Conservation (phyloP, 2,888 invertebrate species). For the Drosophila kanekoi region DNA sequence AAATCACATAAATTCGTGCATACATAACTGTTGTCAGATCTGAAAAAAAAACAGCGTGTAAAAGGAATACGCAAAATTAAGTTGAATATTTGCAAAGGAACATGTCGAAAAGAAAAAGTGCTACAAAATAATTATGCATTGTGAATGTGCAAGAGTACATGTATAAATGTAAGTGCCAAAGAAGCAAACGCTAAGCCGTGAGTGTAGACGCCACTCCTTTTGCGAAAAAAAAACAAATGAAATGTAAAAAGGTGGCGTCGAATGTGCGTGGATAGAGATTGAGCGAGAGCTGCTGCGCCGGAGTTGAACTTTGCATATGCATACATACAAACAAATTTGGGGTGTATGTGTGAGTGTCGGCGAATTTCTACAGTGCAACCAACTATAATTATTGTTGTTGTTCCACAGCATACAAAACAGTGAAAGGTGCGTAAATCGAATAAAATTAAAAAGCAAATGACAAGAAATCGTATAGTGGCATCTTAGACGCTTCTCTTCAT, state of each 20-base stretch:
- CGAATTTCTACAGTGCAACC: slow-evolving; percentile 24
- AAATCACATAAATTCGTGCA: slow-evolving; percentile 1
- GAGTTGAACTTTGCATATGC: slow-evolving; percentile 61
- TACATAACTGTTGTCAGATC: slow-evolving; percentile 27
- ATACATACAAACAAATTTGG: slow-evolving; percentile 38
- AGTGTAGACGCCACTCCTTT: slow-evolving; percentile 70
- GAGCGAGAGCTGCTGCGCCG: slow-evolving; percentile 59
- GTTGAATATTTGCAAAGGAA: slow-evolving; percentile 35
- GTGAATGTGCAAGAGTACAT: slow-evolving; percentile 18
- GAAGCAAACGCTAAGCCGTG: slow-evolving; percentile 28
- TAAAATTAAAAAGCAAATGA: slow-evolving; percentile 19
- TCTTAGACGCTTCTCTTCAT: slow-evolving; percentile 12
- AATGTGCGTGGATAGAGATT: slow-evolving; percentile 43
- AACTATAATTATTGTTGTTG: slow-evolving; percentile 22
- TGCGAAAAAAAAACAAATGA: slow-evolving; percentile 57
- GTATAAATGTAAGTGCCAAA: slow-evolving; percentile 37
- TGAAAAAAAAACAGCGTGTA: slow-evolving; percentile 31
- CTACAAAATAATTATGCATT: slow-evolving; percentile 43
- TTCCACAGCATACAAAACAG: slow-evolving; percentile 1
- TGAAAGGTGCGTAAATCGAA: slow-evolving; percentile 36
- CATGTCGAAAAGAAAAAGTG: slow-evolving; percentile 47
- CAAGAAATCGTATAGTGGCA: slow-evolving; percentile 9
- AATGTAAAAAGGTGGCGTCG: slow-evolving; percentile 55
- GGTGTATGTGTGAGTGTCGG: slow-evolving; percentile 22
- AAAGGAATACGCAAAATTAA: slow-evolving; percentile 35